Conservation (phyloP, 2,113 vertebrate genomes). For the Lophochroa leadbeateri region DNA sequence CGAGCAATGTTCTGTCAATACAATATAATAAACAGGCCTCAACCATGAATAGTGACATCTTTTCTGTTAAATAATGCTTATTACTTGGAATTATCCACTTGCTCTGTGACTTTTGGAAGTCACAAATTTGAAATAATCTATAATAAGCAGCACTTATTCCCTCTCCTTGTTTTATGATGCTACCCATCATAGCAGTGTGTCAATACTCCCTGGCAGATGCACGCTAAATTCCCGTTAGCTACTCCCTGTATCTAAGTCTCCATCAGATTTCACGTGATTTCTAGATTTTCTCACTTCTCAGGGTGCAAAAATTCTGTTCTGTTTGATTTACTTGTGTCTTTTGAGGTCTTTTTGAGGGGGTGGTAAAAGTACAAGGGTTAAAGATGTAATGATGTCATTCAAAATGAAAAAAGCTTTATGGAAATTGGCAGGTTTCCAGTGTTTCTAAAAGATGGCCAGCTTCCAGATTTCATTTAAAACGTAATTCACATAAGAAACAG, state of each 20-base stretch:
- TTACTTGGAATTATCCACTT: neutral
- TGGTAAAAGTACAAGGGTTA: constrained; percentile 48
- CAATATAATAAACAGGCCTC: neutral
- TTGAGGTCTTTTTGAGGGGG: constrained; percentile 51
- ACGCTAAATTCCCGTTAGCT: neutral
- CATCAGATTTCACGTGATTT: constrained; percentile 1
- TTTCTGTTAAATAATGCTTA: neutral
- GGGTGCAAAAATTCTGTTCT: constrained; percentile 45
- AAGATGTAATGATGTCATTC: constrained; percentile 13
- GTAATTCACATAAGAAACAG: constrained; percentile 38
- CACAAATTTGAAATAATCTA: neutral
- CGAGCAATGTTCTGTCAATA: neutral
- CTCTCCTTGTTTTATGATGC: neutral
- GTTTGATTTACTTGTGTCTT: constrained; percentile 11
- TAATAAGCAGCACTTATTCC: neutral
- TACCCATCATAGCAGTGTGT: neutral
- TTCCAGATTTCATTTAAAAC: constrained; percentile 55
- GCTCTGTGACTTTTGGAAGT: neutral
- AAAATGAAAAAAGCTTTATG: constrained; percentile 3
- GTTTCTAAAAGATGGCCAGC: constrained; percentile 35
- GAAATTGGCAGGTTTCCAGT: constrained; percentile 28
- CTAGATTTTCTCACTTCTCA: constrained; percentile 52
- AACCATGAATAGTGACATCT: neutral
- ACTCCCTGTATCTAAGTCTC: neutral
- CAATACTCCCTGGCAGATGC: neutral